A percentile compares a stretch with the other conserved stretches of the same genome.
These are phyloP conservation scores for Caiman crocodilus DNA, from an alignment of 2,797 vertebrate species.

Conservation along the genomic window DNA sequence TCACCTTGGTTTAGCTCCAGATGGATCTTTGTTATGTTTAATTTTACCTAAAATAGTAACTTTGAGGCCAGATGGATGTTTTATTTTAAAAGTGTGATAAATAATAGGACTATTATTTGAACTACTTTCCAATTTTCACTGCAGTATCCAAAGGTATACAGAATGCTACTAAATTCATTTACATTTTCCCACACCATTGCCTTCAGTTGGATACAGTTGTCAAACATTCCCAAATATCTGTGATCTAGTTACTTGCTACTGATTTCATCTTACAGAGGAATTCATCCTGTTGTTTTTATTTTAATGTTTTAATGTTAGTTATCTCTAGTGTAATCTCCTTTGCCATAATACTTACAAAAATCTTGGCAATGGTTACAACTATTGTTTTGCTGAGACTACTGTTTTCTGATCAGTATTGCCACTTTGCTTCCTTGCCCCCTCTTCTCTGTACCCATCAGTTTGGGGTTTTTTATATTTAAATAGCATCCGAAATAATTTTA, in stretches of 20 bases:
- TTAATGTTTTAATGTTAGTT: background rate
- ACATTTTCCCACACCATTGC: background rate
- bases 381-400: background rate
- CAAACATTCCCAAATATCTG: background rate
- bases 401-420: background rate
- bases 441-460: background rate
- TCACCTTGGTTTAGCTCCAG: no score
- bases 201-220: background rate
- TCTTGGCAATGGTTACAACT: background rate
- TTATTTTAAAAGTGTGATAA: background rate
- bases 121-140: background rate
- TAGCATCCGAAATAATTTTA: background rate
- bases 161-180: background rate
- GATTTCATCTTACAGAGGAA: background rate
- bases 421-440: background rate
- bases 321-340: background rate
- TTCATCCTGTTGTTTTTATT: background rate
- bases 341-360: background rate
- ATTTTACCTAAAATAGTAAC: background rate
- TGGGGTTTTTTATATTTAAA: background rate
- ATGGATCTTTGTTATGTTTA: background rate
- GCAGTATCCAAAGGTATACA: background rate
- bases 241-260: background rate
- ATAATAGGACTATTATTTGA: background rate
- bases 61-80: background rate